Conservation (phyloP, 2,113 vertebrate species). For the Dunckerocampus dactyliophorus region DNA sequence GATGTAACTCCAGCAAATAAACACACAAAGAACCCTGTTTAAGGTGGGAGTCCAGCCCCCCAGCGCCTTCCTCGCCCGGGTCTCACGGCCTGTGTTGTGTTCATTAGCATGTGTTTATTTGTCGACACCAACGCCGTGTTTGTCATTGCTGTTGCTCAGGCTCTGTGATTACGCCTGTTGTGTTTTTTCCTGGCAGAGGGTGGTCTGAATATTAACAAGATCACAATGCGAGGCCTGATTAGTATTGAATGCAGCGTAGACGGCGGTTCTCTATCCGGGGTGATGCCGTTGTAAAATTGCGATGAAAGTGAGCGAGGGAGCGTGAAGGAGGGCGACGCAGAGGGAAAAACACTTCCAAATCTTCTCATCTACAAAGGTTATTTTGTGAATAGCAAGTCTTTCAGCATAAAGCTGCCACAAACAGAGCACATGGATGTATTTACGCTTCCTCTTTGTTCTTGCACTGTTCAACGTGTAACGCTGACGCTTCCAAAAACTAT, state of each 20-base stretch:
- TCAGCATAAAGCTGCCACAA: slow-evolving; percentile 70
- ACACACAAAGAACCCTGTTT: slow-evolving; percentile 27
- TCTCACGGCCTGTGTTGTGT: slow-evolving; percentile 36
- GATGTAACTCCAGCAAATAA: slow-evolving; percentile 41
- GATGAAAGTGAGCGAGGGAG: slow-evolving; percentile 23
- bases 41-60: not conserved
- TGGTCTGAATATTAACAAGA: slow-evolving; percentile 60
- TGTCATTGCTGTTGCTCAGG: slow-evolving; percentile 37
- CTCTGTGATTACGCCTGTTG: slow-evolving; percentile 53
- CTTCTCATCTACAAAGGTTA: slow-evolving; percentile 70
- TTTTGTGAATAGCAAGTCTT: slow-evolving; percentile 70
- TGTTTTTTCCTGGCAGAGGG: slow-evolving; percentile 39
- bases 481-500: slow-evolving; percentile 45
- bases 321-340: slow-evolving; percentile 11
- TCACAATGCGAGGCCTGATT: slow-evolving; percentile 61
- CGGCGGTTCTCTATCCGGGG: slow-evolving; percentile 53
- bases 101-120: slow-evolving; percentile 59
- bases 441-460: slow-evolving; percentile 64
- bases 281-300: slow-evolving; percentile 56
- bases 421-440: slow-evolving; percentile 76
- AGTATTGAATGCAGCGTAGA: slow-evolving; percentile 44
- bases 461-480: slow-evolving; percentile 61
- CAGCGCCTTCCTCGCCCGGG: slow-evolving; percentile 5
- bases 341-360: slow-evolving; percentile 54
- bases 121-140: slow-evolving; percentile 34